Conservation (phyloP, 2,113 vertebrate genomes). For the Entelurus aequoreus region DNA sequence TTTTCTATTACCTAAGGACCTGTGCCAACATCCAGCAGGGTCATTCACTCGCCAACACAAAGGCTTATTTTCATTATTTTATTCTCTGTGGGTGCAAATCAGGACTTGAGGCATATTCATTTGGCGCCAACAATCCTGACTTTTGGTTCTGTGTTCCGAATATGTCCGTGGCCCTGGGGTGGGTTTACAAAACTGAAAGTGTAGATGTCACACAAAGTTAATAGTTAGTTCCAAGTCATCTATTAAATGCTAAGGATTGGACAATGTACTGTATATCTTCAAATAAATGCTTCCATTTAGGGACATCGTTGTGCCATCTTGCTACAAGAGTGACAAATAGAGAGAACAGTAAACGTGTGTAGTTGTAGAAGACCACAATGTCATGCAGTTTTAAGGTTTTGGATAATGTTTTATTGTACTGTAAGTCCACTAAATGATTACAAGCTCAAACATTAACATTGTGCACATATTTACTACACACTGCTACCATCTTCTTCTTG, state of each 20-base stretch:
- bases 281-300: no score
- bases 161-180: background rate
- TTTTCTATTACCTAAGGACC: background rate
- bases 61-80: constrained; percentile 15
- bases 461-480: no score
- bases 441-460: no score
- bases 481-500: background rate
- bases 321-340: background rate
- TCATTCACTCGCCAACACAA: background rate
- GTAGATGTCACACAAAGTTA: background rate
- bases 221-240: constrained; percentile 1
- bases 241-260: no score
- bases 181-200: background rate
- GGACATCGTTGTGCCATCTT: no score
- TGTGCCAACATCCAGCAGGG: background rate
- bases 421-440: no score
- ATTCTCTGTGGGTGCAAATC: background rate
- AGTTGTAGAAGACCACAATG: background rate
- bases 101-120: background rate
- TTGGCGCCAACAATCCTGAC: background rate
- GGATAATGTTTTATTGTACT: background rate
- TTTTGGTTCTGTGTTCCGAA: background rate
- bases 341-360: background rate
- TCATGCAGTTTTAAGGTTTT: background rate
- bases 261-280: no score